Percentiles rank a stretch among this genome's conserved stretches.
Conservation (phyloP, 2,888 invertebrate species). For the Netelia inedita region DNA sequence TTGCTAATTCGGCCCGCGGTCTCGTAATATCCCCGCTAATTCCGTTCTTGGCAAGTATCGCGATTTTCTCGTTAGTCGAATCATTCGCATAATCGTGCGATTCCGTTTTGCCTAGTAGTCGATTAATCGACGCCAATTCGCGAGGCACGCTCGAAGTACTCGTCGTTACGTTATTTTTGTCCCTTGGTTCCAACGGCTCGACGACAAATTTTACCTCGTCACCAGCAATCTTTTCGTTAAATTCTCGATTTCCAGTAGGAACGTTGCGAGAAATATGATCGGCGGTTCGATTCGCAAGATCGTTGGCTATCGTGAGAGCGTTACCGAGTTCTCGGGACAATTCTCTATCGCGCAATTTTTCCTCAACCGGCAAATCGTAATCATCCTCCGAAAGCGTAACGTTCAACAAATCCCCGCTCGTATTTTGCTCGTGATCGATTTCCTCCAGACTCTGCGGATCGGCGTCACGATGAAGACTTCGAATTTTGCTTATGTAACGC, state of each 20-base stretch:
- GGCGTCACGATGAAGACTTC: conserved; percentile 75
- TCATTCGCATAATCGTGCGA: conserved; percentile 55
- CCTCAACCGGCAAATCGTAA: conserved; percentile 64
- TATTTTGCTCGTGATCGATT: conserved; percentile 79
- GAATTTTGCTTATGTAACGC: conserved; percentile 78
- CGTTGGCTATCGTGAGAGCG: conserved; percentile 73
- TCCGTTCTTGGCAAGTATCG: conserved; percentile 65
- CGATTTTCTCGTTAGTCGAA: conserved; percentile 27
- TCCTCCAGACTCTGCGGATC: conserved; percentile 75
- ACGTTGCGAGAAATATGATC: conserved; percentile 7
- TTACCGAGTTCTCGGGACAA: conserved; percentile 69
- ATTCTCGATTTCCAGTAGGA: neutral
- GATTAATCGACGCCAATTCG: conserved; percentile 55
- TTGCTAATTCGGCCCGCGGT: conserved; percentile 68
- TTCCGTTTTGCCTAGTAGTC: conserved; percentile 60
- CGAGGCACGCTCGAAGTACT: neutral
- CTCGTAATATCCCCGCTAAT: conserved; percentile 71
- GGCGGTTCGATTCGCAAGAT: conserved; percentile 69
- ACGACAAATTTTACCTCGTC: neutral
- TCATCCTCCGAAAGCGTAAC: conserved; percentile 78
- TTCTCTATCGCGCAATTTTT: conserved; percentile 64
- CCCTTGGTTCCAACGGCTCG: neutral
- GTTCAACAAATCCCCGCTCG: conserved; percentile 80
- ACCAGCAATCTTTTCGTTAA: neutral
- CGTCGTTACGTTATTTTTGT: conserved; percentile 3